A percentile compares a stretch with the other conserved stretches of the same genome.
Evolutionary conservation across 1,140 invertebrate species (phyloP).

Genomic region (Pristionchus pacificus): DNA sequence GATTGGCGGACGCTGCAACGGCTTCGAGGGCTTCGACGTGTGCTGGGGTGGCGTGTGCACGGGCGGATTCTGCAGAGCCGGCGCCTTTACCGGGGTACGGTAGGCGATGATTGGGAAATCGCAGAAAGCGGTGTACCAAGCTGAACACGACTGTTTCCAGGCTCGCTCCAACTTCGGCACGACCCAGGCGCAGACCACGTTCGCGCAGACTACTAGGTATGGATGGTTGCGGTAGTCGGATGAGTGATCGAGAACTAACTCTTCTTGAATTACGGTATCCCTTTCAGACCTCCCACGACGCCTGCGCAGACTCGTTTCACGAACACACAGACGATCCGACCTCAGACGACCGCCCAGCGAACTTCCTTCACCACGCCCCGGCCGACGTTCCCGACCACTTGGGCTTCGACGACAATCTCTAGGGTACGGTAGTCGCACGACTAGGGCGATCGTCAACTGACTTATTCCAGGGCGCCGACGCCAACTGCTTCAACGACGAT

Average conservation of each 20-base stretch:
- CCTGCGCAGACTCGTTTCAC: background rate
- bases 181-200: conserved; percentile 7
- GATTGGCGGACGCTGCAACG: conserved; percentile 45
- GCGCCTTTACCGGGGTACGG: conserved; percentile 45
- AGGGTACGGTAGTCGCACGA: conserved; percentile 4
- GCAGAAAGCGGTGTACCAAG: conserved; percentile 1
- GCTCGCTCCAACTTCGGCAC: conserved; percentile 5
- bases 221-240: too few species aligned
- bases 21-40: conserved; percentile 50
- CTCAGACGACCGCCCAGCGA: too few species aligned
- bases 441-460: conserved; percentile 14
- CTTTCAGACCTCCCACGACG: conserved; percentile 1
- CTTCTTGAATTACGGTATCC: conserved; percentile 1
- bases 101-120: background rate
- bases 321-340: too few species aligned
- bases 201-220: conserved; percentile 20
- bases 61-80: conserved; percentile 48
- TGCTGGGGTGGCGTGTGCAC: conserved; percentile 50
- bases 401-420: conserved; percentile 11
- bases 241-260: background rate
- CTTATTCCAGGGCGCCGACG: background rate
- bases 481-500: conserved; percentile 20
- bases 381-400: background rate
- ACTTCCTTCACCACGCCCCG: too few species aligned
- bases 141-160: conserved; percentile 2